A percentile compares a stretch with the other conserved stretches of the same genome.
These are phyloP conservation scores for Synaphobranchus kaupii DNA, from an alignment of 2,797 vertebrate species.

Conservation along the genomic window DNA sequence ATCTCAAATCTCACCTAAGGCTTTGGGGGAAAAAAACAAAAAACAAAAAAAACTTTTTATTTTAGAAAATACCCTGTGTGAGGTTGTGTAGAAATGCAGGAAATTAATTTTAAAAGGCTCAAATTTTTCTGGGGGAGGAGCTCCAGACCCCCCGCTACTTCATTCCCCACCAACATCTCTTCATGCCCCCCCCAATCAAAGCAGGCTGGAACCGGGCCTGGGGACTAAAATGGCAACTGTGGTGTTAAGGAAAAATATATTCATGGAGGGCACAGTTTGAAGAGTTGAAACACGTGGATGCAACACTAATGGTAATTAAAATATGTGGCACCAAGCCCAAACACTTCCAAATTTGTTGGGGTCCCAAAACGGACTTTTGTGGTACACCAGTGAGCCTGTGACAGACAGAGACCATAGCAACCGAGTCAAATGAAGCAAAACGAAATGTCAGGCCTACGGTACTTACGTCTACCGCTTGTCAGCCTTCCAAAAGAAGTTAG, in stretches of 20 bases:
- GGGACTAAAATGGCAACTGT: background rate
- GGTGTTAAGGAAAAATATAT: background rate
- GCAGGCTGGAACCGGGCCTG: too few species aligned
- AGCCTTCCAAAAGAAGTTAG: constrained; percentile 56
- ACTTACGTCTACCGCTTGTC: constrained; percentile 63
- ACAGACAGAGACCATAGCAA: background rate
- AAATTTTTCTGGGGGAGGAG: too few species aligned
- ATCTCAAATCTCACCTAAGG: too few species aligned
- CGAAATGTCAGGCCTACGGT: background rate
- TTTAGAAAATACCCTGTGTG: too few species aligned
- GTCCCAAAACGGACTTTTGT: background rate
- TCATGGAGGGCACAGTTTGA: too few species aligned
- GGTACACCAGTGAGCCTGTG: background rate
- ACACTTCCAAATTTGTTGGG: background rate
- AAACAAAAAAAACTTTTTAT: too few species aligned
- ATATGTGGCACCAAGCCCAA: background rate
- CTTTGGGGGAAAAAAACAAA: too few species aligned
- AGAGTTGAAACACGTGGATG: background rate
- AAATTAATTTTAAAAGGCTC: too few species aligned
- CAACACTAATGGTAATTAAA: background rate
- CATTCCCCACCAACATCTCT: too few species aligned
- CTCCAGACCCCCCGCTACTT: too few species aligned
- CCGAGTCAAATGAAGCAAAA: background rate
- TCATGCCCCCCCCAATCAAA: too few species aligned
- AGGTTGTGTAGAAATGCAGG: too few species aligned